Percentiles rank a stretch among this genome's conserved stretches.
These are phyloP conservation scores for Nezara viridula DNA, from an alignment of 2,888 invertebrate genomes.

Conservation along the genomic window DNA sequence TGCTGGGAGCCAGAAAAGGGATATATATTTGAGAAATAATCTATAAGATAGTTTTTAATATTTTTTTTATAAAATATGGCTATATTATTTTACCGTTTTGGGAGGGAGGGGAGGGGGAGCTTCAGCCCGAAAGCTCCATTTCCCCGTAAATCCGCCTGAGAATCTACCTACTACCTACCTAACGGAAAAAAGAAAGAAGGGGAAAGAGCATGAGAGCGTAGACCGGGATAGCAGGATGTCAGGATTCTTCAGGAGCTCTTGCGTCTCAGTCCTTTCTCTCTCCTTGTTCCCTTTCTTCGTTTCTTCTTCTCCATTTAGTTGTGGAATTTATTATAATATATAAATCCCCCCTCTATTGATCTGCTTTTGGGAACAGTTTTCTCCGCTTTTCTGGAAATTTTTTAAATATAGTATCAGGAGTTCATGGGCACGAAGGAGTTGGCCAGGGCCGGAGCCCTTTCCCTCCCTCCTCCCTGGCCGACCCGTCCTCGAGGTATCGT, in stretches of 20 bases:
- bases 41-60: too few species aligned
- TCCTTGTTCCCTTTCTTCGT: neutral
- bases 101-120: too few species aligned
- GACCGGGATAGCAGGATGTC: neutral
- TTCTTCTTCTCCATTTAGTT: neutral
- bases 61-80: too few species aligned
- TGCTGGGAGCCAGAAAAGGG: too few species aligned
- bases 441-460: constrained; percentile 11
- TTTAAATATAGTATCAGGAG: constrained; percentile 56
- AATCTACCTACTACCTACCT: too few species aligned
- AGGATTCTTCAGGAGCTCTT: neutral
- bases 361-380: constrained; percentile 53
- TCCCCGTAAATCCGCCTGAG: too few species aligned
- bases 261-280: too few species aligned
- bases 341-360: neutral
- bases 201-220: constrained; percentile 22
- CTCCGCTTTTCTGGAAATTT: constrained; percentile 56
- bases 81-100: too few species aligned
- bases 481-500: neutral
- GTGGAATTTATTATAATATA: constrained; percentile 10
- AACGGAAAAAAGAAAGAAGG: neutral
- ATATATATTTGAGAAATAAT: too few species aligned
- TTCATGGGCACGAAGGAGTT: neutral
- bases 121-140: too few species aligned
- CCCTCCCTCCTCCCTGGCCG: constrained; percentile 8